A percentile compares a stretch with the other conserved stretches of the same genome.
Conservation (phyloP, 64 coral and sea anemone species). For the Exaiptasia diaphana region DNA sequence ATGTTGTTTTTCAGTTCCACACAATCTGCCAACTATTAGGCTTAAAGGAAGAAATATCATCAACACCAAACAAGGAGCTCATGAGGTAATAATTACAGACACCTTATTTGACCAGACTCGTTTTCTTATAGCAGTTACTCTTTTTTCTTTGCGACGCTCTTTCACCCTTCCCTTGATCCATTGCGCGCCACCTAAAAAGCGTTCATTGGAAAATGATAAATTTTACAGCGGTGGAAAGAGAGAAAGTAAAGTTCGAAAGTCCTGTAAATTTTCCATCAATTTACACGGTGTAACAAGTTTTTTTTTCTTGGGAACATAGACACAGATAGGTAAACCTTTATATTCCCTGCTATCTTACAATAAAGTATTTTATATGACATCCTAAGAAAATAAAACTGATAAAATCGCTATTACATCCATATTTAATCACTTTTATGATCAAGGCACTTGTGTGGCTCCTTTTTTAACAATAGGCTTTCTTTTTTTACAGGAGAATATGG, state of each 20-base stretch:
- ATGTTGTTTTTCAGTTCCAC: neutral
- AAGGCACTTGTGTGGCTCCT: neutral
- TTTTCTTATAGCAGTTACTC: neutral
- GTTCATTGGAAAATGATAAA: neutral
- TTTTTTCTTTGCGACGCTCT: neutral
- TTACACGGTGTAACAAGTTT: too few species aligned
- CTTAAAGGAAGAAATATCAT: neutral
- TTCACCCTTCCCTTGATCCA: neutral
- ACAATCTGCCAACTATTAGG: neutral
- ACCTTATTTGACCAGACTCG: neutral
- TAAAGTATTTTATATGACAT: neutral
- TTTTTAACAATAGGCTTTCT: neutral
- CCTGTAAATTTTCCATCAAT: too few species aligned
- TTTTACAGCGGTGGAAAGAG: too few species aligned
- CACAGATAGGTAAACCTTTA: too few species aligned
- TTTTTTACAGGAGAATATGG: neutral
- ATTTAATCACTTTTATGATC: neutral
- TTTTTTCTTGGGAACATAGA: too few species aligned
- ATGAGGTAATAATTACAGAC: neutral
- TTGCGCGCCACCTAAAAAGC: neutral
- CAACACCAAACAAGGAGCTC: neutral
- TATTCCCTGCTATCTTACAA: neutral
- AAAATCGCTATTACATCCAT: neutral
- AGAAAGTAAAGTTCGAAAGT: too few species aligned
- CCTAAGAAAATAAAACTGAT: neutral